These are phyloP conservation scores for Odontamblyopus lacepedii DNA, from an alignment of 2,797 vertebrate genomes.

Conservation along the genomic window DNA sequence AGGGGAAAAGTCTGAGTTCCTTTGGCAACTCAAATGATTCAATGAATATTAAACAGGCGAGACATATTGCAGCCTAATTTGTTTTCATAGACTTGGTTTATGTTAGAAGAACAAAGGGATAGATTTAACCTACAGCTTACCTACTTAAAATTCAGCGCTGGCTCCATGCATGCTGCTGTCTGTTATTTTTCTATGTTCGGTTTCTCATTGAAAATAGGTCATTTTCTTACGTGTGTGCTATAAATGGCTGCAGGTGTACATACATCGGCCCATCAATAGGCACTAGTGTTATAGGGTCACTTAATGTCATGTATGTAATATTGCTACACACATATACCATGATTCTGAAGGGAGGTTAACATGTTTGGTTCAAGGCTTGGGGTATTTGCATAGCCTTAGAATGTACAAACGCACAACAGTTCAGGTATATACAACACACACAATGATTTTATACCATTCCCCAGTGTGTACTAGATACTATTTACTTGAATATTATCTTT, in stretches of 20 bases:
- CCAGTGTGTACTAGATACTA: neutral
- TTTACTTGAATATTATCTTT: neutral
- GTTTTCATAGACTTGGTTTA: conserved; percentile 47
- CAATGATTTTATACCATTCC: neutral
- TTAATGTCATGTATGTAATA: conserved; percentile 38
- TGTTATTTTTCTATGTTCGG: conserved; percentile 41
- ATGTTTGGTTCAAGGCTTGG: conserved; percentile 1
- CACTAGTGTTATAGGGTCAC: conserved; percentile 38
- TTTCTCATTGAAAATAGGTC: conserved; percentile 54
- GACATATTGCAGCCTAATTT: conserved; percentile 45
- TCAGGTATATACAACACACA: neutral
- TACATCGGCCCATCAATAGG: conserved; percentile 43
- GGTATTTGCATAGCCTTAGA: neutral
- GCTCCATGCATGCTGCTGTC: conserved; percentile 17
- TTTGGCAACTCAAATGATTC: conserved; percentile 53
- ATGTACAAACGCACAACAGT: neutral
- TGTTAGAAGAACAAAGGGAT: conserved; percentile 35
- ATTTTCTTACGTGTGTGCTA: conserved; percentile 47
- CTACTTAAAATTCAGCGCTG: conserved; percentile 45
- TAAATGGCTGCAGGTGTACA: conserved; percentile 55
- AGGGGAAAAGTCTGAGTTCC: conserved; percentile 60
- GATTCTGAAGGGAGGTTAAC: conserved; percentile 26
- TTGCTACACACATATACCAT: conserved; percentile 31
- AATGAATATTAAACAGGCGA: conserved; percentile 57
- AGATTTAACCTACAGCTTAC: conserved; percentile 37